phyloP scores from a whole-genome alignment of 92 coral and sea anemone genomes.

The Phenganax marumi region DNA sequence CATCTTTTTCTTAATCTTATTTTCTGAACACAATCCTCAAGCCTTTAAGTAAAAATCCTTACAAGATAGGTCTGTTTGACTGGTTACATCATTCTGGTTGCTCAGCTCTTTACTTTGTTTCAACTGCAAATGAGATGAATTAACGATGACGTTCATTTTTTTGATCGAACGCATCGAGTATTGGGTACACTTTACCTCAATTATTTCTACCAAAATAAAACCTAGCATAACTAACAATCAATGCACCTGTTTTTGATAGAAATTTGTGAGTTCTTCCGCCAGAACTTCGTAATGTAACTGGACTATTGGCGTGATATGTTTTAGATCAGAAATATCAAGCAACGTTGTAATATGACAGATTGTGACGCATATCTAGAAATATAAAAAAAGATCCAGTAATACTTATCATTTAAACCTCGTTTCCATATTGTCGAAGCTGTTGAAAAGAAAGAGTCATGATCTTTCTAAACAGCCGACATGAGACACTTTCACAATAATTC shows the following conservation, averaged over 20 bases:
- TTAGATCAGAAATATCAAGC: conserved; percentile 61
- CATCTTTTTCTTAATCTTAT: no score
- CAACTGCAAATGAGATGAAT: neutral
- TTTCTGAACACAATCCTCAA: no score
- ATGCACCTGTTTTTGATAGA: conserved; percentile 37
- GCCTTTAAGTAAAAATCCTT: neutral
- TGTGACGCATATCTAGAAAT: conserved; percentile 38
- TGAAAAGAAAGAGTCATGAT: no score
- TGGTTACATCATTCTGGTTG: neutral
- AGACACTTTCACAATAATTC: no score
- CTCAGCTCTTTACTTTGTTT: neutral
- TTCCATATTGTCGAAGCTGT: no score
- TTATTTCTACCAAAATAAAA: neutral
- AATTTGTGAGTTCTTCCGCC: conserved; percentile 13
- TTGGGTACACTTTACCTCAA: no score
- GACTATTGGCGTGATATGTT: conserved; percentile 32
- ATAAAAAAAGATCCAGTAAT: neutral
- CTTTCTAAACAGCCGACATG: no score
- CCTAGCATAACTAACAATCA: neutral
- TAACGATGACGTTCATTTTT: neutral
- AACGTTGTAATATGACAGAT: conserved; percentile 77
- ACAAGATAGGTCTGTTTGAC: neutral
- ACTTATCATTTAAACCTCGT: no score
- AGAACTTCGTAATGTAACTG: neutral
- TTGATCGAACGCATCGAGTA: no score